Conservation (phyloP, 2,888 invertebrate species). For the Cacoxenus indagator region DNA sequence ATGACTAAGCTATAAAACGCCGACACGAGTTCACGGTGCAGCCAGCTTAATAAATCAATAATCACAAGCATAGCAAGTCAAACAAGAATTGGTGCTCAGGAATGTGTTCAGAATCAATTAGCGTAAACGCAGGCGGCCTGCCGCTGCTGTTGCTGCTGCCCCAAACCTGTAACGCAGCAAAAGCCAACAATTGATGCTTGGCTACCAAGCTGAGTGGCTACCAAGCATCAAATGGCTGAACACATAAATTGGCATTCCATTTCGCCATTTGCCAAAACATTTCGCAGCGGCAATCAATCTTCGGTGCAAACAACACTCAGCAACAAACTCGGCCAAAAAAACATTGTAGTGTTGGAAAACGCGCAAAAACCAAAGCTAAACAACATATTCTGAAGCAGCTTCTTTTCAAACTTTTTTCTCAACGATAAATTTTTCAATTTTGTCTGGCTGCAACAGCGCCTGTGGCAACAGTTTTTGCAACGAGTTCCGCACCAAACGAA, state of each 20-base stretch:
- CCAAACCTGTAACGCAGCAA: no score
- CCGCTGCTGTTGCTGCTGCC: no score
- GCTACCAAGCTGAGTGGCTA: no score
- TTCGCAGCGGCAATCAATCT: conserved; percentile 16
- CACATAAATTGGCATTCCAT: conserved; percentile 33
- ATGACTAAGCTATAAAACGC: no score
- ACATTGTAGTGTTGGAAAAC: neutral
- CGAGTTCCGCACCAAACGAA: neutral
- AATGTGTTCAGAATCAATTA: no score
- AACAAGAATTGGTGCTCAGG: no score
- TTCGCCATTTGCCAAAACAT: conserved; percentile 28
- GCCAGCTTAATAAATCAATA: no score
- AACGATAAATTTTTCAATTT: neutral
- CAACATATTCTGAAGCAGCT: no score
- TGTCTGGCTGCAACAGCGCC: neutral
- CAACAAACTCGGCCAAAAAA: neutral
- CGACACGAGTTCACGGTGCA: no score
- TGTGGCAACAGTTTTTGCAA: neutral
- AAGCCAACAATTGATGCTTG: no score
- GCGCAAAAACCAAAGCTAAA: neutral
- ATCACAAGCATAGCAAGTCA: no score
- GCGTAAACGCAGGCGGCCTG: no score
- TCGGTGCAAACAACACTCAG: neutral
- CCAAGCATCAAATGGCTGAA: neutral
- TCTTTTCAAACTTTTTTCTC: neutral